A percentile compares a stretch with the other conserved stretches of the same genome.
Evolutionary conservation across 2,888 invertebrate species (phyloP).

Genomic region (Hypomecis punctinalis): DNA sequence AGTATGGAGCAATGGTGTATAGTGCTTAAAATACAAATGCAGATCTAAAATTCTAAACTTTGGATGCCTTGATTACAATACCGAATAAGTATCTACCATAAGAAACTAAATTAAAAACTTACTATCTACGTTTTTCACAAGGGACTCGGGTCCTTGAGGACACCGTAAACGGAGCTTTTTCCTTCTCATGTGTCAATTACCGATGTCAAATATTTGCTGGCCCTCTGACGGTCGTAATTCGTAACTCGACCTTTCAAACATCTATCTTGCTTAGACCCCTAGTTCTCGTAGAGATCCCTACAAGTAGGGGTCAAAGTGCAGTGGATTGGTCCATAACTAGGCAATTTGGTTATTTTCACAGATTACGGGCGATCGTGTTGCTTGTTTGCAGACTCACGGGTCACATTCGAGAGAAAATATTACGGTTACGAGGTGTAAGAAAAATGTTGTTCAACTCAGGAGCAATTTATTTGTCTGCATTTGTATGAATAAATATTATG

Average conservation of each 20-base stretch:
- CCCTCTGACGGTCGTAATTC: slow-evolving; percentile 77
- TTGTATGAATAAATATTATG: too few species aligned
- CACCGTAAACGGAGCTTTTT: slow-evolving; percentile 56
- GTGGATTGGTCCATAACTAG: slow-evolving; percentile 51
- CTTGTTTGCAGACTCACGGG: slow-evolving; percentile 80
- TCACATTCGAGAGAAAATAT: slow-evolving; percentile 67
- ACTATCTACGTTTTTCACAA: slow-evolving; percentile 22
- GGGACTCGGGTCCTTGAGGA: slow-evolving; percentile 27
- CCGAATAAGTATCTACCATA: too few species aligned
- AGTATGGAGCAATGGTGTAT: too few species aligned
- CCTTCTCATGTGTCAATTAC: slow-evolving; percentile 79
- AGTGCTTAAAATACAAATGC: too few species aligned
- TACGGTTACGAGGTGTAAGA: slow-evolving; percentile 40
- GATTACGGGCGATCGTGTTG: slow-evolving; percentile 69
- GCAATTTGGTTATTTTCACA: slow-evolving; percentile 72
- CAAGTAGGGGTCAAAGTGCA: slow-evolving; percentile 42
- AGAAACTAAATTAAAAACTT: too few species aligned
- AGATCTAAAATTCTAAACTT: too few species aligned
- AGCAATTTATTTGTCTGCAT: too few species aligned
- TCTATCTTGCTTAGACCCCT: slow-evolving; percentile 45
- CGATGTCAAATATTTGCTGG: slow-evolving; percentile 80
- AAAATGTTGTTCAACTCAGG: background rate
- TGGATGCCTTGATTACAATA: too few species aligned
- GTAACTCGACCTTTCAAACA: slow-evolving; percentile 65
- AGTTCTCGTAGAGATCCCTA: background rate